Evolutionary conservation across 2,797 vertebrate species (phyloP), one percentile per base, ranked within the genome.

Genomic region (Esox lucius): DNA sequence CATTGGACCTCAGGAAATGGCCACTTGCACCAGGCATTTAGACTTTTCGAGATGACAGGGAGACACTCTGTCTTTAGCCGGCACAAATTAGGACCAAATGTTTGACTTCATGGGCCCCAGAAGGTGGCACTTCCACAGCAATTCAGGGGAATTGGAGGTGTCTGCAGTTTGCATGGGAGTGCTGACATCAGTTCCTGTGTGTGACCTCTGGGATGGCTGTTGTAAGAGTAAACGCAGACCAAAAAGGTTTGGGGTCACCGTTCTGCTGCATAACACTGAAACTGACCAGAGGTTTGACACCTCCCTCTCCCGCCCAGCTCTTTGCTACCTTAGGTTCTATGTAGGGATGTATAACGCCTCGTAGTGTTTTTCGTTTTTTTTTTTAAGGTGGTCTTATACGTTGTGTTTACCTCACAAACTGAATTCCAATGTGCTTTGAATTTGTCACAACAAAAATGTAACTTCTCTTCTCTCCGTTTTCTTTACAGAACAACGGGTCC

Each of bases 401-500:
- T 48, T 19, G 24, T 70, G 24, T 26, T 49, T 46, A 28, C 13
- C 24, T 51, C 15, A 7, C n/a, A 48, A 13, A 17, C 15, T 13
- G 26, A 16, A 8, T 26, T 70, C 4, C n/a, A 7, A 13, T 53
- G 16, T n/a, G 69, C 9, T 51, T 13, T 4, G 17, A 26, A 53
- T 31, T 31, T 51, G 24, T 16, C 15, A 71, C 64, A 11, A 75
- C 74, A 72, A 81, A 42, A 71, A 69, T 81, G 42, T 61, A 73
- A 85, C 78, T 87, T 71, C 62, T 59, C n/a, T 77, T 24, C 28
- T 81, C 53, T 46, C 15, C 24, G 19, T 73, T 39, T 71, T 75
- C 28, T 83, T 79, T 91, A 53, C 94, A 98, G 97, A 97, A 96
- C 91, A 98, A 98, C 75, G 95, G 97, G 48, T 98, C 97, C 49